phyloP scores from a whole-genome alignment of 2,113 vertebrate genomes.

The Danionella cerebrum region DNA sequence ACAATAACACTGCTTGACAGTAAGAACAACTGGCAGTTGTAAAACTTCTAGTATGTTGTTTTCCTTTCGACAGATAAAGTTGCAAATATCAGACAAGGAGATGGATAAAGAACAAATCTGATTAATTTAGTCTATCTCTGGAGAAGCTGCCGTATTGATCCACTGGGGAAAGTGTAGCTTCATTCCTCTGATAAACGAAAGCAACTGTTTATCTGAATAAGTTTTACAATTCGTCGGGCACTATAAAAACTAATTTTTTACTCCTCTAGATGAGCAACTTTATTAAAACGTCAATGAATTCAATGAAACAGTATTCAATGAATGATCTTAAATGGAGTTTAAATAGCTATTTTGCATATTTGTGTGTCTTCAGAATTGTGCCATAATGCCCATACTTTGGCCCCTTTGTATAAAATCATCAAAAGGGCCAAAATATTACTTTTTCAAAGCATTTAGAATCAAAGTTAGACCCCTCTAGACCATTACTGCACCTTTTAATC shows the following conservation, averaged over 20 bases:
- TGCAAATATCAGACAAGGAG: constrained; percentile 43
- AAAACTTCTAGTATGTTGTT: constrained; percentile 48
- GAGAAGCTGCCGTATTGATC: constrained; percentile 53
- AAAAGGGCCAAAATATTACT: too few relatives aligned
- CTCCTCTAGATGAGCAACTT: background rate
- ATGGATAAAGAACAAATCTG: constrained; percentile 38
- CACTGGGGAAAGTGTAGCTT: constrained; percentile 37
- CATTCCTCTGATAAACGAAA: constrained; percentile 39
- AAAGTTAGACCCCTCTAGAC: too few relatives aligned
- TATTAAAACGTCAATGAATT: too few relatives aligned
- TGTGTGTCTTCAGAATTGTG: too few relatives aligned
- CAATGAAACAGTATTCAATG: too few relatives aligned
- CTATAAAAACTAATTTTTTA: constrained; percentile 1
- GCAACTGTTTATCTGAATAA: constrained; percentile 50
- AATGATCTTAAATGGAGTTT: too few relatives aligned
- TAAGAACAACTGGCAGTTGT: constrained; percentile 27
- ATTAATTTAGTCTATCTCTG: constrained; percentile 33
- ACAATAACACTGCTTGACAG: constrained; percentile 32
- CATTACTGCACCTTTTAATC: too few relatives aligned
- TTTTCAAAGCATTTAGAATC: too few relatives aligned
- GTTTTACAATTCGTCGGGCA: background rate
- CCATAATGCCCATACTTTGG: too few relatives aligned
- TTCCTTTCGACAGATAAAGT: constrained; percentile 48
- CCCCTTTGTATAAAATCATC: too few relatives aligned
- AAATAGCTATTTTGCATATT: too few relatives aligned